Evolutionary conservation across 2,797 vertebrate genomes (phyloP), one percentile per base, ranked within the genome.

Genomic region (Macropus fuliginosus): DNA sequence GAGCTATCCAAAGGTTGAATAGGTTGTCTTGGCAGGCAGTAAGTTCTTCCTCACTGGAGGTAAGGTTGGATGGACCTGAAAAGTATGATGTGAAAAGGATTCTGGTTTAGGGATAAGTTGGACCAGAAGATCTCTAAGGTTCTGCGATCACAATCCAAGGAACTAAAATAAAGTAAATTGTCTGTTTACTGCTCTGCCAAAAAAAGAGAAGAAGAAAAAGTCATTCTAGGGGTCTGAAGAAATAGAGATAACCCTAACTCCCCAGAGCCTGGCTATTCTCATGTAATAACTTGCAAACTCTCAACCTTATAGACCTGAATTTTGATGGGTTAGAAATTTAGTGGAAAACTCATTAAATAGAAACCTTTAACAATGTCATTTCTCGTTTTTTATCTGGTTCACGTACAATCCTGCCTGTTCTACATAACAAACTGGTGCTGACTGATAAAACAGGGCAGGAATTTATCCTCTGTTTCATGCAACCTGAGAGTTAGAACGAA

Each of bases 401-500:
- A 50, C 2, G 21, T 87, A 87, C 74, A 87, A 50, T 87, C 74
- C 21, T 87, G 40, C 21, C 24, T 87, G 40, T 87, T 87, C 40
- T 87, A 40, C 74, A 87, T 40, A 87, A 87, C 40, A 87, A 87
- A 87, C 74, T 87, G 74, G 74, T 10, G 4, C 74, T 87, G 40
- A 87, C 74, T 81, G 74, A 87, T 87, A 87, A 87, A 46, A 87
- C 74, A 89, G 90, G 81, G 40, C 50, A 91, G 54, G 14, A n/a
- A 62, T 95, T 74, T 55, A 10, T 92, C 74, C 93, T 94, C 66
- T 92, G 54, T 87, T 87, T 92, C 62, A 93, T 54, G 94, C 56
- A 96, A 93, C 50, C 8, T 57, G 29, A 55, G 81, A 57, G 46
- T 28, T 74, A 31, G 52, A 94, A 90, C 46, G 66, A 91, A 92